A percentile compares a stretch with the other conserved stretches of the same genome.
Conservation (phyloP, 2,888 invertebrate species). For the Spilosoma lubricipeda region DNA sequence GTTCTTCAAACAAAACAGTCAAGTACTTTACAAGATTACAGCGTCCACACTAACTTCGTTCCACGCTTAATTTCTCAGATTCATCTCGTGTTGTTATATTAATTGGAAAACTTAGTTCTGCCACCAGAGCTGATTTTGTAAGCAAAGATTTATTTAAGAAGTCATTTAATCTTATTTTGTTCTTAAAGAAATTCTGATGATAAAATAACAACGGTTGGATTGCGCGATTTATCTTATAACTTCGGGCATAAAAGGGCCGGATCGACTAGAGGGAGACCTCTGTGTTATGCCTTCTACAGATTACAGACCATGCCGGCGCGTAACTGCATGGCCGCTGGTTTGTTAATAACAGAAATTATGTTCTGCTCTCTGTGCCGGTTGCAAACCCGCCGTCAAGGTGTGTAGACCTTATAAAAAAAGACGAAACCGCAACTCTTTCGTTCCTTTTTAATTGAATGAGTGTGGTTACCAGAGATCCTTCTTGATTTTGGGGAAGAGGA, state of each 20-base stretch:
- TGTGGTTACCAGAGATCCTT: neutral
- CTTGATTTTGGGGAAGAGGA: neutral
- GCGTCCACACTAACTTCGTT: constrained; percentile 20
- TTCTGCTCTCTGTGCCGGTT: no score
- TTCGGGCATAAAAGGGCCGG: no score
- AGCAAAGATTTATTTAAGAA: constrained; percentile 24
- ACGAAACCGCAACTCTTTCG: neutral
- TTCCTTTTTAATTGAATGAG: neutral
- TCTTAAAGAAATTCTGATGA: neutral
- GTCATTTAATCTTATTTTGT: constrained; percentile 24
- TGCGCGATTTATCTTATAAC: neutral
- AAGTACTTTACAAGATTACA: constrained; percentile 26
- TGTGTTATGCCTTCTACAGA: no score
- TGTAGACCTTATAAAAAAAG: no score
- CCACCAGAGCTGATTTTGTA: constrained; percentile 18
- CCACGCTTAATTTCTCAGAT: constrained; percentile 26
- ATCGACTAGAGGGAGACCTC: no score
- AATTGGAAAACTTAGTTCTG: constrained; percentile 31
- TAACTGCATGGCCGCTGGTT: no score
- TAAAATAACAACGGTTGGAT: constrained; percentile 3
- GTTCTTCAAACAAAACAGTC: constrained; percentile 21
- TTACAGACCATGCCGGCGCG: no score
- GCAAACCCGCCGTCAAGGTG: no score
- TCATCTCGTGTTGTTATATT: constrained; percentile 31
- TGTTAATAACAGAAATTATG: no score